Percentiles rank a stretch among this genome's conserved stretches.
Evolutionary conservation across 1,140 invertebrate species (phyloP).

Genomic region (Tetraneura akinire): DNA sequence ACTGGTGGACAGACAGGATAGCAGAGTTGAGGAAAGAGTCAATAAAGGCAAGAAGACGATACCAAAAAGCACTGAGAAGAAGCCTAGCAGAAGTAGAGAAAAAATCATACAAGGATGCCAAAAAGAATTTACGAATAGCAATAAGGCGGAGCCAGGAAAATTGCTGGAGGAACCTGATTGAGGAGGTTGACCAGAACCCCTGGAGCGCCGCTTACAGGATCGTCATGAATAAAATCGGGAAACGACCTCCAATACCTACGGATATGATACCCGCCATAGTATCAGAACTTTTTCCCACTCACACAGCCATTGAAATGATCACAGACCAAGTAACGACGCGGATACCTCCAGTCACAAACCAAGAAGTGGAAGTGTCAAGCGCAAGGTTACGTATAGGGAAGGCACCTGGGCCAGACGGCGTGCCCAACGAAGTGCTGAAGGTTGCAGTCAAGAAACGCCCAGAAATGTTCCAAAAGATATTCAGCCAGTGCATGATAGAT

Average conservation of each 20-base stretch:
- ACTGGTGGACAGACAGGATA: neutral
- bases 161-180: neutral
- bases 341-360: neutral
- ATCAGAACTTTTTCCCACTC: neutral
- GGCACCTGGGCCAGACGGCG: conserved; percentile 1
- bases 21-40: neutral
- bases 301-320: neutral
- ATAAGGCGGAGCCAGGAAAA: neutral
- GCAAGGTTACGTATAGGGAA: neutral
- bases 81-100: neutral
- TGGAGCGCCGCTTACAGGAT: neutral
- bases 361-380: neutral
- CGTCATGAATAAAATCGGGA: neutral
- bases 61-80: neutral
- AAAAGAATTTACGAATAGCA: neutral
- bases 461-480: neutral
- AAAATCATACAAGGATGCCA: neutral
- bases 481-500: neutral
- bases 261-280: neutral
- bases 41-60: neutral
- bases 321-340: neutral
- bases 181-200: neutral
- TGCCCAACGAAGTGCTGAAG: neutral
- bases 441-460: neutral
- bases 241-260: neutral